Evolutionary conservation across 2,113 vertebrate genomes (phyloP).

Genomic region (Apodemus sylvaticus): DNA sequence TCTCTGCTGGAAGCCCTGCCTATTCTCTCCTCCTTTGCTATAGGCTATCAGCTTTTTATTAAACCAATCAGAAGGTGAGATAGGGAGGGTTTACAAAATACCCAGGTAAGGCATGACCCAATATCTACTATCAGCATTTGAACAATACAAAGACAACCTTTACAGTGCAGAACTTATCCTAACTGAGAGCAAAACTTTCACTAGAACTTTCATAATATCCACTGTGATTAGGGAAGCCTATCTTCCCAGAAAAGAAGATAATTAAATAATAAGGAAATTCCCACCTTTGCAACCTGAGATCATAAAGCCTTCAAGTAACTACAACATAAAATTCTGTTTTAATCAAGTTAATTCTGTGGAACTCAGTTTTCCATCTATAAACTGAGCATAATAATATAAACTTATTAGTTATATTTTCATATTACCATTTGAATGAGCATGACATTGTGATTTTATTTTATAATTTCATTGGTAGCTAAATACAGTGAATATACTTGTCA

Average conservation of each 20-base stretch:
- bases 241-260: neutral
- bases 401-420: constrained; percentile 5
- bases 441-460: neutral
- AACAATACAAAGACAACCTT: no score
- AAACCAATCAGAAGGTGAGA: no score
- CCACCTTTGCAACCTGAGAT: neutral
- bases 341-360: neutral
- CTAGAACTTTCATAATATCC: neutral
- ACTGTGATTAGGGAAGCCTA: neutral
- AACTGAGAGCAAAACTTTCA: neutral
- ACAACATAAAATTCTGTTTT: neutral
- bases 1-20: no score
- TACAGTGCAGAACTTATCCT: no score
- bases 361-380: neutral
- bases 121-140: no score
- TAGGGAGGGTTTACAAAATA: no score
- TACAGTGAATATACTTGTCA: neutral
- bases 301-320: neutral
- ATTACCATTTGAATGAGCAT: neutral
- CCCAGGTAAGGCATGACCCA: no score
- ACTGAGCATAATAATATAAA: neutral
- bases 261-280: neutral
- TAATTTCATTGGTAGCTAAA: neutral
- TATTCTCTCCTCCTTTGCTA: no score
- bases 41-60: no score